Conservation (phyloP, 2,888 invertebrate species). For the Atrina japonica region DNA sequence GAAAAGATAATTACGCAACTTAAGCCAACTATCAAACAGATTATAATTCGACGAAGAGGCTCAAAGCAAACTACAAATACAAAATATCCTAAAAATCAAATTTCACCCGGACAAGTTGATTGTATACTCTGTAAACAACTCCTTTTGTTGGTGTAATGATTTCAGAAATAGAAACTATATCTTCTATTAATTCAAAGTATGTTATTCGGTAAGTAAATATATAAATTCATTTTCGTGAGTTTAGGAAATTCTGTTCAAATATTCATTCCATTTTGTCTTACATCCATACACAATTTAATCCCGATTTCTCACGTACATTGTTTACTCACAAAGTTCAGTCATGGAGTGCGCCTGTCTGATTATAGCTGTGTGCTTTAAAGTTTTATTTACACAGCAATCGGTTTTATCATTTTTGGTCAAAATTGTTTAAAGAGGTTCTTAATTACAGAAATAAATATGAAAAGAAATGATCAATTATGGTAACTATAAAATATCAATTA, state of each 20-base stretch:
- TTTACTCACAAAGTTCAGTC: conserved; percentile 24
- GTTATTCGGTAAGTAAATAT: conserved; percentile 7
- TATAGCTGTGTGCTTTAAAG: conserved; percentile 1
- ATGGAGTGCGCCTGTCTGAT: conserved; percentile 17
- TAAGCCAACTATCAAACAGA: too few species aligned
- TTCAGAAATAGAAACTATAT: too few species aligned
- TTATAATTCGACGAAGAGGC: too few species aligned
- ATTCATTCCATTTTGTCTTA: conserved; percentile 15
- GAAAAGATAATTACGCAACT: too few species aligned
- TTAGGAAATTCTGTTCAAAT: conserved; percentile 19
- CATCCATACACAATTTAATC: conserved; percentile 14
- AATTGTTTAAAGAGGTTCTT: conserved; percentile 39
- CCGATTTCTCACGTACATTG: conserved; percentile 32
- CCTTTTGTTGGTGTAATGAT: too few species aligned
- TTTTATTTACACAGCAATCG: conserved; percentile 38
- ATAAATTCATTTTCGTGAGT: conserved; percentile 22
- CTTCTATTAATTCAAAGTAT: conserved; percentile 1
- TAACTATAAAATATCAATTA: conserved; percentile 40
- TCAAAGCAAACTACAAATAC: too few species aligned
- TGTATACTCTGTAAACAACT: too few species aligned
- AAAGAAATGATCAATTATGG: conserved; percentile 28
- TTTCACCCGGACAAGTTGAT: too few species aligned
- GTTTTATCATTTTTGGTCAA: conserved; percentile 36
- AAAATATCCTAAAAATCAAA: too few species aligned
- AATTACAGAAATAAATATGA: conserved; percentile 30